phyloP scores from a whole-genome alignment of 2,888 invertebrate species.

The Liodrosophila aerea region DNA sequence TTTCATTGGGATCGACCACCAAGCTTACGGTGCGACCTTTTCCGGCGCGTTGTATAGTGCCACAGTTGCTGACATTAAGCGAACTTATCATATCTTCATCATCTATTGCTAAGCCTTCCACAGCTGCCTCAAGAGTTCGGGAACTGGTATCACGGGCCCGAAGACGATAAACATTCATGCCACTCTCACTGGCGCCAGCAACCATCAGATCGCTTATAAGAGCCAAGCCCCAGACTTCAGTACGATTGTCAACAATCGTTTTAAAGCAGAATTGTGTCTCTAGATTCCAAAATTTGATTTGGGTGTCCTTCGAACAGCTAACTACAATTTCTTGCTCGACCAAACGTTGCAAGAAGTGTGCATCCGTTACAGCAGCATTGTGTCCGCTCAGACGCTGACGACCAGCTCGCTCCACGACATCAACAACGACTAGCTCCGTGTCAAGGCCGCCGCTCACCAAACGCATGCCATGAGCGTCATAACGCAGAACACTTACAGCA shows the following conservation, averaged over 20 bases:
- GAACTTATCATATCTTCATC: conserved; percentile 84
- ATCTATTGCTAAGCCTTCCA: conserved; percentile 79
- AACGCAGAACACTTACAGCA: conserved; percentile 91
- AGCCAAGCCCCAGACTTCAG: conserved; percentile 94
- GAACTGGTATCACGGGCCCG: conserved; percentile 82
- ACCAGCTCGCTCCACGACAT: conserved; percentile 95
- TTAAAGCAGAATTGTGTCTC: conserved; percentile 97
- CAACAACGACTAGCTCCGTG: conserved; percentile 96
- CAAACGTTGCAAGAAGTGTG: conserved; percentile 86
- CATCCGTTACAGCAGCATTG: conserved; percentile 93
- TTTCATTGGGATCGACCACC: conserved; percentile 87
- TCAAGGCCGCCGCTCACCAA: conserved; percentile 94
- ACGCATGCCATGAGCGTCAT: conserved; percentile 91
- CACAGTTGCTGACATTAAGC: conserved; percentile 89
- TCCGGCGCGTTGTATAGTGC: conserved; percentile 90
- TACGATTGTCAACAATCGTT: conserved; percentile 93
- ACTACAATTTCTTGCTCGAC: conserved; percentile 85
- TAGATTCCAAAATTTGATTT: conserved; percentile 98
- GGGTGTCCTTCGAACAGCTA: conserved; percentile 95
- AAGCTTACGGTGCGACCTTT: conserved; percentile 91
- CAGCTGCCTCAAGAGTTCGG: conserved; percentile 83
- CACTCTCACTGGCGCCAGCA: conserved; percentile 93
- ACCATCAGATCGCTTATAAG: conserved; percentile 91
- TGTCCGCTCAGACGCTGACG: conserved; percentile 95
- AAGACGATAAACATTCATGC: conserved; percentile 93